Evolutionary conservation across 92 coral and sea anemone genomes (phyloP).

Genomic region (Isaurus tuberculatus): DNA sequence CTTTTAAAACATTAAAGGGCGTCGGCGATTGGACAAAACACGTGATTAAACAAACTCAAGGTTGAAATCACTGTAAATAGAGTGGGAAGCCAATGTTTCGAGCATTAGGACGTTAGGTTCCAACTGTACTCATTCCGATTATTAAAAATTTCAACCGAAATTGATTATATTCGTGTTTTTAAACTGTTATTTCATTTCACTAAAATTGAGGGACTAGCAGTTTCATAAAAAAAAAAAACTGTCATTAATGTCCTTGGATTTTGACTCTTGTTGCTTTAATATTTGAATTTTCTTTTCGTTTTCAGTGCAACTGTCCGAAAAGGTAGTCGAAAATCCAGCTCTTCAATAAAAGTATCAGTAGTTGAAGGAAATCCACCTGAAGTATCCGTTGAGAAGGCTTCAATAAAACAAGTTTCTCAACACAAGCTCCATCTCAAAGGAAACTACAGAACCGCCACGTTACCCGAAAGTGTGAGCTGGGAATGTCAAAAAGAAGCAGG

Average conservation of each 20-base stretch:
- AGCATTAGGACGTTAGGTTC: too few species aligned
- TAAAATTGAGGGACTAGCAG: too few species aligned
- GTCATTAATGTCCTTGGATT: background rate
- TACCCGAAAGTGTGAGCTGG: constrained; percentile 62
- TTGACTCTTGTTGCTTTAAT: background rate
- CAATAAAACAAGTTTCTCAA: constrained; percentile 34
- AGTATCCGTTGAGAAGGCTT: constrained; percentile 51
- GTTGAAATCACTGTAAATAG: too few species aligned
- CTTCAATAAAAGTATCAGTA: constrained; percentile 38
- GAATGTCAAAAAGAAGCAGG: constrained; percentile 52
- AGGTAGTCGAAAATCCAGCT: constrained; percentile 50
- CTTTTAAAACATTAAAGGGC: too few species aligned
- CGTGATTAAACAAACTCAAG: too few species aligned
- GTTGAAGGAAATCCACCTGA: constrained; percentile 66
- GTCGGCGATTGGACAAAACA: too few species aligned
- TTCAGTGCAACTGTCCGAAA: constrained; percentile 56
- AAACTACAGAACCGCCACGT: constrained; percentile 38
- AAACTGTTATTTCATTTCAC: too few species aligned
- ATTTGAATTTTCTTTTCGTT: background rate
- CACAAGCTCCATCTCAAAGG: constrained; percentile 48
- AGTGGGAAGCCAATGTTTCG: too few species aligned
- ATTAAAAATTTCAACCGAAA: too few species aligned
- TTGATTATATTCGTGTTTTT: too few species aligned
- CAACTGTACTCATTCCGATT: too few species aligned
- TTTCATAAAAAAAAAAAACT: too few species aligned